Base-by-base conservation (phyloP, 2,888 invertebrate genomes). In the Sarcophaga rosellei region DNA sequence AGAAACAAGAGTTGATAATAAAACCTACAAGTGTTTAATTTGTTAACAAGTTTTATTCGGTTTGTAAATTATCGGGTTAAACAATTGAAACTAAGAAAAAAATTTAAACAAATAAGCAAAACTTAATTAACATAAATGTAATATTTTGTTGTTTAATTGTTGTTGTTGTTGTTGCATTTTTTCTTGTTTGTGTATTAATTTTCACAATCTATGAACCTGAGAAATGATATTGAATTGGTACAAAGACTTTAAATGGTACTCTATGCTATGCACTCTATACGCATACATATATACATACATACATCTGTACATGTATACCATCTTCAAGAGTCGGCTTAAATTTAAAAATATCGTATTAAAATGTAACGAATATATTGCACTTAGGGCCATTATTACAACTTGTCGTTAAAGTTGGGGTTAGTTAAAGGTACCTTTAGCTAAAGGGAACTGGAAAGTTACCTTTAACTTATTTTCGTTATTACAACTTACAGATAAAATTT, bases 11-110 rank as follows among this genome's bases (percentile, higher is more conserved):
- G 2, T 62, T 62, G 25, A 6, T 65, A n/a, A 17, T 21, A 44
- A 45, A 44, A 73, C 44, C 44, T 21, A 73, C 62, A 62, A 73
- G 61, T 23, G 62, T 57, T 65, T 57, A 72, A 65, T 12, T 79
- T 59, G 72, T 79, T 65, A 79, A 79, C 65, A 79, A 57, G n/a
- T 72, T 59, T 57, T 72, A 65, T 79, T 79, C 72, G 57, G 44
- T 57, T 53, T 70, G 53, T 72, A 79, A 72, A 79, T 79, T 72
- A 79, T 66, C 57, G n/a, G 21, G 15, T 63, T n/a, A 72, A 79
- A 79, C 53, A 63, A 45, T 59, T 25, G 25, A 63, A 25, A 63
- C 23, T 23, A 4, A 62, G 20, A 62, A 1, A 62, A 62, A 62
- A 62, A 4, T 62, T 21, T 12, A 23, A 35, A 63, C 21, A 62